Conservation (phyloP, 2,888 invertebrate genomes). For the Drosophila differens region DNA sequence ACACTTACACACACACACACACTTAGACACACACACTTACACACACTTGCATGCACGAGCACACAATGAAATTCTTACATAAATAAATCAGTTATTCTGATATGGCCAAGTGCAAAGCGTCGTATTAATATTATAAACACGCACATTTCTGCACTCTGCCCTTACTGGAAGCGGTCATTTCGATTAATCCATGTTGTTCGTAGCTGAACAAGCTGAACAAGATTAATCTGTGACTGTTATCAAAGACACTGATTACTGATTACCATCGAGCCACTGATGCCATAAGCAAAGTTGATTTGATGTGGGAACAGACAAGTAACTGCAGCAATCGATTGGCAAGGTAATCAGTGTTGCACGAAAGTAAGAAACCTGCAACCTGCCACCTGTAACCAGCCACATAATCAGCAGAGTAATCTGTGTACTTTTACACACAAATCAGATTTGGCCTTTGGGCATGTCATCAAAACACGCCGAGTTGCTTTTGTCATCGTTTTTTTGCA, state of each 20-base stretch:
- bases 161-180: background rate
- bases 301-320: no score
- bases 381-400: background rate
- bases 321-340: background rate
- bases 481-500: background rate
- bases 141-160: conserved; percentile 19
- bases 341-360: background rate
- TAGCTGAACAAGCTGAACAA: background rate
- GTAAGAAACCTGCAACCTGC: background rate
- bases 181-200: background rate
- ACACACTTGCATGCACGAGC: background rate
- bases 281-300: no score
- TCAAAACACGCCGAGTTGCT: background rate
- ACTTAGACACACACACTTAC: background rate
- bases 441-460: background rate
- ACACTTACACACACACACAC: background rate
- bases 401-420: background rate
- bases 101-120: conserved; percentile 38
- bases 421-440: background rate
- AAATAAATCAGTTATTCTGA: conserved; percentile 54
- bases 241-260: background rate
- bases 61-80: conserved; percentile 1
- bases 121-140: conserved; percentile 46
- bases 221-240: no score
- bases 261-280: background rate